Evolutionary conservation across 2,888 invertebrate species (phyloP).

Genomic region (Caradrina clavipalpis): DNA sequence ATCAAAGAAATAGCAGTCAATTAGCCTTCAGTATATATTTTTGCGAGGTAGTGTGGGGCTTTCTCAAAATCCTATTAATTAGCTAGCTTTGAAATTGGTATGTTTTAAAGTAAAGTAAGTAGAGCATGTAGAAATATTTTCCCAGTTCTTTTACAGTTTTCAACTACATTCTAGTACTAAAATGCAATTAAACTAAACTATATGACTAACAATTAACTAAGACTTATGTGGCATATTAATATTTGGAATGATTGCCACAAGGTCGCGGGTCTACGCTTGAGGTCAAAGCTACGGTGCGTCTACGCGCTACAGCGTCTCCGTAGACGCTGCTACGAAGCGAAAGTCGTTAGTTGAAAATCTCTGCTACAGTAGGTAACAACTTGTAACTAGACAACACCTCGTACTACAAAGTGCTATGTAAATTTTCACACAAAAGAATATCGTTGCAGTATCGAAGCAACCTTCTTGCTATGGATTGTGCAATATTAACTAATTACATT

Average conservation of each 20-base stretch:
- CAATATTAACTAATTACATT: not conserved
- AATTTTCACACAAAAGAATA: conserved; percentile 20
- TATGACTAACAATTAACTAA: not conserved
- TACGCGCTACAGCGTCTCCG: conserved; percentile 81
- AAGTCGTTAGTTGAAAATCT: conserved; percentile 77
- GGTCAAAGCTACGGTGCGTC: conserved; percentile 80
- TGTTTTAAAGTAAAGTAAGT: not conserved
- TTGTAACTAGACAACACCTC: conserved; percentile 50
- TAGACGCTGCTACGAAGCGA: conserved; percentile 77
- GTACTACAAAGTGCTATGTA: conserved; percentile 12
- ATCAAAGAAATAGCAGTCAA: no score
- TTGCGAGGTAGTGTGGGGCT: no score
- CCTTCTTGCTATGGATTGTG: not conserved
- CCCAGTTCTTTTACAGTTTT: not conserved
- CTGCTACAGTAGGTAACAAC: conserved; percentile 72
- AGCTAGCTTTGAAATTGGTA: not conserved
- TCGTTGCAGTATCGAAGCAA: not conserved
- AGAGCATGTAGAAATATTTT: not conserved
- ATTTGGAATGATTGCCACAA: conserved; percentile 53
- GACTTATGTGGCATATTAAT: conserved; percentile 2
- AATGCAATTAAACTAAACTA: not conserved
- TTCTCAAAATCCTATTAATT: not conserved
- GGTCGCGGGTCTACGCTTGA: conserved; percentile 71
- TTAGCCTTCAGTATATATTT: no score
- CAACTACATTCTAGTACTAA: not conserved